Percentiles rank a stretch among this genome's conserved stretches.
phyloP scores from a whole-genome alignment of 2,797 vertebrate species.

The Malacoraja senta region DNA sequence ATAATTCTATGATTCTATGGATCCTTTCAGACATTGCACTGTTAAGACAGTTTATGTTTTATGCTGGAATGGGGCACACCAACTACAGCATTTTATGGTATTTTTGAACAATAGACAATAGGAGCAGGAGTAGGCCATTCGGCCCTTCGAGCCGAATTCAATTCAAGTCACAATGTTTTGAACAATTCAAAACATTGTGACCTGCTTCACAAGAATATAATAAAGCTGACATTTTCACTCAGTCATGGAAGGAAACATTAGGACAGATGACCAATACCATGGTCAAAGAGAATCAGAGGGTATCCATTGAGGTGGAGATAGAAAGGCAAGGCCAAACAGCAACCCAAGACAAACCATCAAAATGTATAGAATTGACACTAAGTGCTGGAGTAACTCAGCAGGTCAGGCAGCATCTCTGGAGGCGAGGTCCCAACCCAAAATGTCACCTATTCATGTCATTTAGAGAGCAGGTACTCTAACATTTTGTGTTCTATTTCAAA shows the following conservation, averaged over 20 bases:
- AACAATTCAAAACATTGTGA: background rate
- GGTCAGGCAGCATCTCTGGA: too few relatives aligned
- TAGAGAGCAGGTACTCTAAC: too few relatives aligned
- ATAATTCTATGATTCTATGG: too few relatives aligned
- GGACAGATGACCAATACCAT: background rate
- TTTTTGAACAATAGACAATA: too few relatives aligned
- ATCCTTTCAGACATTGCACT: background rate
- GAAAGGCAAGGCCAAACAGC: background rate
- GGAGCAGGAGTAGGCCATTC: too few relatives aligned
- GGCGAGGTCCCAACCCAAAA: too few relatives aligned
- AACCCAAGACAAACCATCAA: background rate
- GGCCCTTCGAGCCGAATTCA: too few relatives aligned
- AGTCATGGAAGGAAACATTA: background rate
- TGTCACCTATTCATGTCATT: too few relatives aligned
- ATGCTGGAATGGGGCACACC: background rate
- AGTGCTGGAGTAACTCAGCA: too few relatives aligned
- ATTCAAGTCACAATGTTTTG: too few relatives aligned
- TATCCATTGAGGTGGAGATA: background rate
- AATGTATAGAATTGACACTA: background rate
- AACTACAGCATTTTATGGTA: background rate
- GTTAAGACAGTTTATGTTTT: background rate
- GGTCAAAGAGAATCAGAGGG: background rate
- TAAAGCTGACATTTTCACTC: background rate
- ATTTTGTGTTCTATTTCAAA: background rate
- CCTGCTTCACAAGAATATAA: background rate